Base-by-base conservation (phyloP, 2,888 invertebrate species). In the Xestoiulus laeticollis region DNA sequence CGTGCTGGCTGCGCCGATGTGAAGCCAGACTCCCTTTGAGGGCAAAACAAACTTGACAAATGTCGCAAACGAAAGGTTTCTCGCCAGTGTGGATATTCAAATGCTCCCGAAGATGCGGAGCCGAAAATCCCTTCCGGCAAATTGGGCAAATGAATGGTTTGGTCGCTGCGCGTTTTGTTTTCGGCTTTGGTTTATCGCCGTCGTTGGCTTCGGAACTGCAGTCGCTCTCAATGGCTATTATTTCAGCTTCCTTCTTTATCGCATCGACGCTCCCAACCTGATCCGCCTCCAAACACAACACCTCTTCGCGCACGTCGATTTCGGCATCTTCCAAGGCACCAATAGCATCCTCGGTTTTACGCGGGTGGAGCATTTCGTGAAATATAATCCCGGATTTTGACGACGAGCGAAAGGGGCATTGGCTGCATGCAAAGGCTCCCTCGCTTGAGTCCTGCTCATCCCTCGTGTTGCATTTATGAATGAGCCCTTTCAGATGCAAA, bases 321-420 rank as follows among this genome's bases (percentile, higher is more conserved):
- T 84, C 38, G 14, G 84, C 32, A 33, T 32, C 32, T 12, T 84
- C 84, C 88, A 94, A 93, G 87, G 92, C 92, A 90, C 94, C 94
- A 16, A 90, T 91, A 90, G 94, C 94, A 2, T 59, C 32, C 30
- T 32, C 32, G 5, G 30, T 59, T 44, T 48, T 48, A 59, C 19
- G 26, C 14, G 48, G 30, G 32, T 86, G 86, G 14, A 86, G 26
- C 91, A 95, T 94, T 89, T 95, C 94, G 91, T 96, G 96, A 91
- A 94, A 96, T 88, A 96, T 92, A 87, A 95, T 93, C 91, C 96
- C 96, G 0, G 96, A 94, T 89, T 95, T 93, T 0, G 95, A 94
- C 89, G 94, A 93, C 87, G 95, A 94, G 1, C 94, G 92, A 16
- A 92, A 93, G 16, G 93, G 92, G 90, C 96, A 89, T 16, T 88